Conservation (phyloP, 2,797 vertebrate genomes). For the Sebastes matsubarae region DNA sequence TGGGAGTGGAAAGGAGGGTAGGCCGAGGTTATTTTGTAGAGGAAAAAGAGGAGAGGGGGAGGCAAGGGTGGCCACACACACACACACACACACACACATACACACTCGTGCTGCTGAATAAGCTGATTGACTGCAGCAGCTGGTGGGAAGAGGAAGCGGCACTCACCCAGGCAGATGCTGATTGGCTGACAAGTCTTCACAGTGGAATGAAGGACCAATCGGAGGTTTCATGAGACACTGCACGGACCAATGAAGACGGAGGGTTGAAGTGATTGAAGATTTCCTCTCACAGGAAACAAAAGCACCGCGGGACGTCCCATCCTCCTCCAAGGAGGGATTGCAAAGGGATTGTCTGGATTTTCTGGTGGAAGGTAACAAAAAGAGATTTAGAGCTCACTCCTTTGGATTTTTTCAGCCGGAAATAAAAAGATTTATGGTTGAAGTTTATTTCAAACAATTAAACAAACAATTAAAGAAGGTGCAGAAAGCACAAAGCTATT, state of each 20-base stretch:
- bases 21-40: slow-evolving; percentile 48
- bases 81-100: slow-evolving; percentile 32
- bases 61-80: slow-evolving; percentile 25
- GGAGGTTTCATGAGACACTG: slow-evolving; percentile 1
- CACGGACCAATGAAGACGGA: slow-evolving; percentile 26
- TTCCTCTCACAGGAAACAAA: slow-evolving; percentile 66
- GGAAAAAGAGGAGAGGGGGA: slow-evolving; percentile 36
- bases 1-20: slow-evolving; percentile 58
- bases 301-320: slow-evolving; percentile 49
- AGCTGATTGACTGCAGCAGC: slow-evolving; percentile 80
- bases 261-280: slow-evolving; percentile 41
- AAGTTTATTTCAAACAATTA: neutral
- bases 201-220: slow-evolving; percentile 48
- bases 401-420: slow-evolving; percentile 1
- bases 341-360: slow-evolving; percentile 24
- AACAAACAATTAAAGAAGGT: neutral
- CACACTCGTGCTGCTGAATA: slow-evolving; percentile 64
- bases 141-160: slow-evolving; percentile 66
- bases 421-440: slow-evolving; percentile 15
- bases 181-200: slow-evolving; percentile 56
- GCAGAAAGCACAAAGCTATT: neutral
- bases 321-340: slow-evolving; percentile 19
- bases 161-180: slow-evolving; percentile 25
- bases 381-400: slow-evolving; percentile 25
- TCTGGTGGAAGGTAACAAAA: slow-evolving; percentile 32